These are phyloP conservation scores for Oryzias dopingdopingensis DNA, from an alignment of 2,797 vertebrate species.

Conservation along the genomic window DNA sequence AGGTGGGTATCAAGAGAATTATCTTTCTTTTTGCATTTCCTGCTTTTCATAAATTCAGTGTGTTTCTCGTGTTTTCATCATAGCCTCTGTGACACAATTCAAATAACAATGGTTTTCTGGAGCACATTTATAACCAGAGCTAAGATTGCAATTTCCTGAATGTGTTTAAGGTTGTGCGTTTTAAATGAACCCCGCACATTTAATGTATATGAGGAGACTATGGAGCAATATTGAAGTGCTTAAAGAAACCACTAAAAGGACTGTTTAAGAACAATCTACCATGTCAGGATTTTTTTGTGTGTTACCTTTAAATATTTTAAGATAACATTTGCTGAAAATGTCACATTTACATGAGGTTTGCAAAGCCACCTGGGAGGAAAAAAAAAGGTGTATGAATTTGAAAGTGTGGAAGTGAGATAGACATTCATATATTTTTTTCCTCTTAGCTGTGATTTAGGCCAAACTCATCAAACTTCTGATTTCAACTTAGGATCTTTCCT, in stretches of 20 bases:
- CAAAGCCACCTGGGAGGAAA: too few relatives aligned
- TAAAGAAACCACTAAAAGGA: too few relatives aligned
- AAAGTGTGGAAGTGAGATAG: neutral
- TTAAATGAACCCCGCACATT: too few relatives aligned
- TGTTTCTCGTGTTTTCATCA: conserved; percentile 47
- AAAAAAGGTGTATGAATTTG: too few relatives aligned
- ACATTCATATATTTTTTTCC: neutral
- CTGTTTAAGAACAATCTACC: too few relatives aligned
- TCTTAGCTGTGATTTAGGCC: conserved; percentile 9
- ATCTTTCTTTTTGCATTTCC: conserved; percentile 18
- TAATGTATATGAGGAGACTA: too few relatives aligned
- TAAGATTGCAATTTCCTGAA: conserved; percentile 7
- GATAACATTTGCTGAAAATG: too few relatives aligned
- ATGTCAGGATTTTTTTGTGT: too few relatives aligned
- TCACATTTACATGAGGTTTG: too few relatives aligned
- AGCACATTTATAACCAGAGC: conserved; percentile 1
- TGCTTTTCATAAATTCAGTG: conserved; percentile 35
- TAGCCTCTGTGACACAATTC: conserved; percentile 15
- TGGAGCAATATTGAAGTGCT: too few relatives aligned
- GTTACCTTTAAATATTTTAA: neutral
- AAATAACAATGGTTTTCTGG: neutral
- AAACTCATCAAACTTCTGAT: conserved; percentile 24
- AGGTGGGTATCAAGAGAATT: conserved; percentile 26
- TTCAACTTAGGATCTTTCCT: conserved; percentile 8
- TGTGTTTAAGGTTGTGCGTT: neutral